These are phyloP conservation scores for Phaethornis superciliosus DNA, from an alignment of 2,113 vertebrate species.

Conservation along the genomic window DNA sequence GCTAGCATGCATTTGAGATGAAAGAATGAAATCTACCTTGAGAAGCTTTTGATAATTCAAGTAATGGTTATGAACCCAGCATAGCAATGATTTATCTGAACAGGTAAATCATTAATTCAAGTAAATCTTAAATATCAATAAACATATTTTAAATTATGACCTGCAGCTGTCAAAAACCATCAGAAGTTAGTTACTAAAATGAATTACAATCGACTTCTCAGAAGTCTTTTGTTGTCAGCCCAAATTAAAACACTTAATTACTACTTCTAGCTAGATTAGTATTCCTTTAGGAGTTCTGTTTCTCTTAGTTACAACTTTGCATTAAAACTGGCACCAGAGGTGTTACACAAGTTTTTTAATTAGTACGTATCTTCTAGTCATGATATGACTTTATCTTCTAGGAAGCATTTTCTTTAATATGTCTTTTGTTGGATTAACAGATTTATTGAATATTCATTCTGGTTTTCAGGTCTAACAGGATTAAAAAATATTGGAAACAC, in stretches of 20 bases:
- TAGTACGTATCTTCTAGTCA: not conserved
- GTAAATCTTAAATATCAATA: not conserved
- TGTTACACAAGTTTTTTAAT: not conserved
- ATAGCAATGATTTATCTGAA: not conserved
- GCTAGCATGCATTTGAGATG: not conserved
- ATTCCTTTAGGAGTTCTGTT: not conserved
- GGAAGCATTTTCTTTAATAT: not conserved
- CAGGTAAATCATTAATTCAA: not conserved
- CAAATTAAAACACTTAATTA: not conserved
- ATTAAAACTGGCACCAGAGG: not conserved
- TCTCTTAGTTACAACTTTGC: not conserved
- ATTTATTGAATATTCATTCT: conserved; percentile 3
- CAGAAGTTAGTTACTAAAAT: not conserved
- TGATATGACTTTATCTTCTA: no score
- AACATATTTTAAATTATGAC: not conserved
- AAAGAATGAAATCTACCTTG: not conserved
- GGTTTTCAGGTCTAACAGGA: conserved; percentile 89
- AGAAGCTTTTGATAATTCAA: not conserved
- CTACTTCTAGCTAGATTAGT: not conserved
- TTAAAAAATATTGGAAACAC: conserved; percentile 99
- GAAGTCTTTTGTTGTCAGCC: not conserved
- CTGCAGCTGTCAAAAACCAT: not conserved
- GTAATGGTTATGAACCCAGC: not conserved
- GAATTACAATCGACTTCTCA: not conserved
- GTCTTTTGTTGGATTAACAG: not conserved